phyloP scores from a whole-genome alignment of 2,113 vertebrate species.

The Smithornis capensis region DNA sequence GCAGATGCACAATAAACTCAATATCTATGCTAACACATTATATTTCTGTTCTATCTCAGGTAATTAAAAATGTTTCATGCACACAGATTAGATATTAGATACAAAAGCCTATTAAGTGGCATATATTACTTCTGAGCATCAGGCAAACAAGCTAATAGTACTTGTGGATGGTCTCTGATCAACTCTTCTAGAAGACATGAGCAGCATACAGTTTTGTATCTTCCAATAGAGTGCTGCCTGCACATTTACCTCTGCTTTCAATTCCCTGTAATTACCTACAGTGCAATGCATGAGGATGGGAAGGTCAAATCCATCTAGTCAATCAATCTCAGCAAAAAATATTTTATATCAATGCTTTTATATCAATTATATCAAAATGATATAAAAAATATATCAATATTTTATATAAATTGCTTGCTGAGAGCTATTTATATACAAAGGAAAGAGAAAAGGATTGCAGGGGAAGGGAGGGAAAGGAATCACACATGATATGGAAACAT shows the following conservation, averaged over 20 bases:
- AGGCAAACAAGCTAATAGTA: neutral
- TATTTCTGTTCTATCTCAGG: neutral
- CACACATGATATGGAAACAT: neutral
- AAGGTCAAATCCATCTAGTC: neutral
- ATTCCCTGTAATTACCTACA: neutral
- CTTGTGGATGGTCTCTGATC: neutral
- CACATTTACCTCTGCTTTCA: neutral
- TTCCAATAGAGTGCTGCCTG: neutral
- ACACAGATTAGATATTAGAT: neutral
- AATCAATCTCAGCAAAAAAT: neutral
- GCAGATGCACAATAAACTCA: neutral
- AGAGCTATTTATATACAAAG: neutral
- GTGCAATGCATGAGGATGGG: neutral
- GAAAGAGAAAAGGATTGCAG: neutral
- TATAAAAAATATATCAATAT: too few species aligned
- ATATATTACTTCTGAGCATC: neutral
- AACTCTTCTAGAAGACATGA: neutral
- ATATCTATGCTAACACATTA: neutral
- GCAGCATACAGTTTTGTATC: neutral
- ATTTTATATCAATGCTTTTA: neutral
- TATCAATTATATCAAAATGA: too few species aligned
- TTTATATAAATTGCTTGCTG: neutral
- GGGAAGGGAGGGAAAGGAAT: neutral
- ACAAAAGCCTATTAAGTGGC: neutral
- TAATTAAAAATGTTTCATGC: neutral